phyloP scores from a whole-genome alignment of 1,140 invertebrate species.

The Catajapyx aquilonaris region DNA sequence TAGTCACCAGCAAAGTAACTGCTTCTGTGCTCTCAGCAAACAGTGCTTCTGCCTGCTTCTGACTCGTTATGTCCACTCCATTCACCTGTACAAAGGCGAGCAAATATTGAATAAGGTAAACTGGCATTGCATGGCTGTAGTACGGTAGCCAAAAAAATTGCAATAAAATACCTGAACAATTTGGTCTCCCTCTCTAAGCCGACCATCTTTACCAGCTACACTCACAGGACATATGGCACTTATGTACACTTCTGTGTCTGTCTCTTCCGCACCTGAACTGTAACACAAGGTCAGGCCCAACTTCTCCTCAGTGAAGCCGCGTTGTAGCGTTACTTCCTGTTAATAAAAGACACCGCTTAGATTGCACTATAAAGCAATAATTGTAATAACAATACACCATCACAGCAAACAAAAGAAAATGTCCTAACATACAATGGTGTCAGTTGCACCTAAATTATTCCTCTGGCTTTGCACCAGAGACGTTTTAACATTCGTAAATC shows the following conservation, averaged over 20 bases:
- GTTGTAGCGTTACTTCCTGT: constrained; percentile 47
- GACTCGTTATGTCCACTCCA: not conserved
- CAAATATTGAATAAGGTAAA: too few relatives aligned
- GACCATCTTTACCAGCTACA: constrained; percentile 40
- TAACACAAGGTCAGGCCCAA: constrained; percentile 47
- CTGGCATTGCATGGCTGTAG: too few relatives aligned
- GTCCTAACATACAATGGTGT: too few relatives aligned
- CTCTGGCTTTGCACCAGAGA: too few relatives aligned
- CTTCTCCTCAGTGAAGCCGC: constrained; percentile 30
- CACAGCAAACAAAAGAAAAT: too few relatives aligned
- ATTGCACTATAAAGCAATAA: too few relatives aligned
- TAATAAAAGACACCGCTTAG: too few relatives aligned
- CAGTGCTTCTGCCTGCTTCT: not conserved
- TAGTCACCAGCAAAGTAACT: not conserved
- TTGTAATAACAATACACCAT: too few relatives aligned
- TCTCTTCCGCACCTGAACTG: constrained; percentile 31
- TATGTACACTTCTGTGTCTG: constrained; percentile 40
- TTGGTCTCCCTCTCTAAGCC: constrained; percentile 48
- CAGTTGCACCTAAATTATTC: too few relatives aligned
- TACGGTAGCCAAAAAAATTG: too few relatives aligned
- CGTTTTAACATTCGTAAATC: too few relatives aligned
- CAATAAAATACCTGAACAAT: constrained; percentile 42
- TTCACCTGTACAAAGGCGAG: not conserved
- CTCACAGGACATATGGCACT: constrained; percentile 45
- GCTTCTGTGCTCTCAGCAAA: not conserved